Conservation (phyloP, 1,140 invertebrate genomes). For the Apis laboriosa region DNA sequence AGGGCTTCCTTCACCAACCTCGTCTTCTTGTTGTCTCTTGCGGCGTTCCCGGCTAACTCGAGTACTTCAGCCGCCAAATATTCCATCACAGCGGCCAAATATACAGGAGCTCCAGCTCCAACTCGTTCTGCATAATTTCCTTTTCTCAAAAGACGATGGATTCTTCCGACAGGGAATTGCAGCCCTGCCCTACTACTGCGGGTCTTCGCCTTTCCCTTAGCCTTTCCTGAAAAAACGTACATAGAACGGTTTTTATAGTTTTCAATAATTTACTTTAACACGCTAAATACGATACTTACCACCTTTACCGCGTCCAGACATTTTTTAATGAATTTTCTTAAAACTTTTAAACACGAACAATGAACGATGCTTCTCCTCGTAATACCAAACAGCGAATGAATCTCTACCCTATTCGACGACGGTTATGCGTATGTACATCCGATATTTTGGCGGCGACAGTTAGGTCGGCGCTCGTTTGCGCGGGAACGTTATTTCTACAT, state of each 20-base stretch:
- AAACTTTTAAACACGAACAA: constrained; percentile 1
- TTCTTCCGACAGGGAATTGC: constrained; percentile 84
- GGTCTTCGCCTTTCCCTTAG: constrained; percentile 82
- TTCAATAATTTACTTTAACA: background rate
- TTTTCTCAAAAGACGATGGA: constrained; percentile 85
- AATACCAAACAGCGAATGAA: constrained; percentile 57
- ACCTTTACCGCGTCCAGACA: constrained; percentile 71
- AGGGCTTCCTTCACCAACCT: constrained; percentile 67
- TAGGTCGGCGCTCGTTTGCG: constrained; percentile 61
- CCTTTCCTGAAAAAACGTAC: constrained; percentile 74
- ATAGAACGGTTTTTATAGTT: background rate
- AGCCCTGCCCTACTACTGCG: constrained; percentile 85
- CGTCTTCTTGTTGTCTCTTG: constrained; percentile 80
- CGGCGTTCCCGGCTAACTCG: constrained; percentile 82
- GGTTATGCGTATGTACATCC: constrained; percentile 57
- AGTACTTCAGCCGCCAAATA: constrained; percentile 84
- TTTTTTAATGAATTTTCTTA: constrained; percentile 32
- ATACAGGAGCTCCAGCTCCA: constrained; percentile 85
- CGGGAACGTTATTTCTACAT: constrained; percentile 52
- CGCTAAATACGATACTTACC: constrained; percentile 51
- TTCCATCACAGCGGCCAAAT: constrained; percentile 84
- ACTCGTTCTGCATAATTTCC: constrained; percentile 85
- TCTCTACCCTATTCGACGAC: constrained; percentile 38
- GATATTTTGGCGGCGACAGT: constrained; percentile 67
- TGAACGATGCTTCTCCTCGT: constrained; percentile 1